Evolutionary conservation across 2,113 vertebrate genomes (phyloP).

Genomic region (Vimba vimba): DNA sequence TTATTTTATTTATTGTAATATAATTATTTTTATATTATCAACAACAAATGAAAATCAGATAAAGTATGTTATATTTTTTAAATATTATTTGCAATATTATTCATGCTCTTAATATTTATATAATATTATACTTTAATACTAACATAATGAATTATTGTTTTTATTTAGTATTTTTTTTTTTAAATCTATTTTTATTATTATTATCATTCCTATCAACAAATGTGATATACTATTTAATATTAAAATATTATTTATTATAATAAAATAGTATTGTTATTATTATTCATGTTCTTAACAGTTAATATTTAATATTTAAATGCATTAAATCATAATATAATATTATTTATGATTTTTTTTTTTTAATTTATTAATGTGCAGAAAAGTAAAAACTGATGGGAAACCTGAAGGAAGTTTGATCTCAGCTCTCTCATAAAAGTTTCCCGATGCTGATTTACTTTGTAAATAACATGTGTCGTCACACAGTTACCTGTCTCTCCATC

Average conservation of each 20-base stretch:
- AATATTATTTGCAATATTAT: not conserved
- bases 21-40: not conserved
- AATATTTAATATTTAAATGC: not conserved
- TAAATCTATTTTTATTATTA: not conserved
- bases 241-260: not conserved
- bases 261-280: not conserved
- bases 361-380: not conserved
- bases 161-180: not conserved
- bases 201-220: not conserved
- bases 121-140: not conserved
- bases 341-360: not conserved
- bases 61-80: not conserved
- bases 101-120: not conserved
- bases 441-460: not conserved
- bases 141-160: not conserved
- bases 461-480: not conserved
- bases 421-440: not conserved
- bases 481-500: conserved; percentile 72
- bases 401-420: not conserved
- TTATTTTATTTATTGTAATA: not conserved
- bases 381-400: not conserved
- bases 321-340: not conserved
- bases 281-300: not conserved
- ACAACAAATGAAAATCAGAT: not conserved
- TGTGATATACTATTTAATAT: not conserved